A percentile compares a stretch with the other conserved stretches of the same genome.
phyloP scores from a whole-genome alignment of 2,797 vertebrate genomes.

The Sebastes goodei region DNA sequence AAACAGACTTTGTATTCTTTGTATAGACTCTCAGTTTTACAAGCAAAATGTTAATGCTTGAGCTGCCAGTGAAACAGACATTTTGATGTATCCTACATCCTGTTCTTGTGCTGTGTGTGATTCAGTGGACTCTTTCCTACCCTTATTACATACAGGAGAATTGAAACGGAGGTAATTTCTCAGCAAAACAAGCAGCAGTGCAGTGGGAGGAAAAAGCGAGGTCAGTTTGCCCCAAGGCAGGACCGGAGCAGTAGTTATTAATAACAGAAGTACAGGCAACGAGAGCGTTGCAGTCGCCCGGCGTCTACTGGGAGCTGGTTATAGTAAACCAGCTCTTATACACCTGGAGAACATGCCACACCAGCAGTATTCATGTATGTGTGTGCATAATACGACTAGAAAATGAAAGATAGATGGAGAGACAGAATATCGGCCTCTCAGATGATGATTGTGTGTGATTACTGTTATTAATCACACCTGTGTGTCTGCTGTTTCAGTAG shows the following conservation, averaged over 20 bases:
- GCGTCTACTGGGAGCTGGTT: slow-evolving; percentile 47
- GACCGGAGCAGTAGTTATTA: slow-evolving; percentile 68
- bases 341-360: slow-evolving; percentile 55
- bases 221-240: slow-evolving; percentile 66
- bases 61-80: background rate
- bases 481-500: background rate
- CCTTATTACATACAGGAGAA: slow-evolving; percentile 42
- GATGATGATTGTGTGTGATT: background rate
- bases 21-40: background rate
- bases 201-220: slow-evolving; percentile 41
- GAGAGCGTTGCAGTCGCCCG: slow-evolving; percentile 21
- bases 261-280: slow-evolving; percentile 55
- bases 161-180: slow-evolving; percentile 58
- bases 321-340: slow-evolving; percentile 39
- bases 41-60: slow-evolving; percentile 2
- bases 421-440: too few species aligned
- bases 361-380: slow-evolving; percentile 37
- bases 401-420: background rate
- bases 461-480: background rate
- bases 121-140: background rate
- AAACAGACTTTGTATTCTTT: slow-evolving; percentile 18
- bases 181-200: slow-evolving; percentile 41
- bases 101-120: background rate
- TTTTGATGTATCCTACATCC: slow-evolving; percentile 9
- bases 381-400: background rate